phyloP scores from a whole-genome alignment of 2,888 invertebrate species.

The Amiota mariae region DNA sequence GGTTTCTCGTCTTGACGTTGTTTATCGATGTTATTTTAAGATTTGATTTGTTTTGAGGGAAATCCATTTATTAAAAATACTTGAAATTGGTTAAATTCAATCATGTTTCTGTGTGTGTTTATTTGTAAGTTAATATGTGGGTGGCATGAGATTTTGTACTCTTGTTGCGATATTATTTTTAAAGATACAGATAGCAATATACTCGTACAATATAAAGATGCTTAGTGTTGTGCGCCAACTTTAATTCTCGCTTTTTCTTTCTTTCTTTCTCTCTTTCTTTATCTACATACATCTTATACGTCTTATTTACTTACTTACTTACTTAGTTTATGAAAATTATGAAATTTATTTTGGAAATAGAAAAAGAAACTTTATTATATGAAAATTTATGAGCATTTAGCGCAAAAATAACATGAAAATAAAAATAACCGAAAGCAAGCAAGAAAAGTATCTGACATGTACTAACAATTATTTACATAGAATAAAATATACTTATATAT shows the following conservation, averaged over 20 bases:
- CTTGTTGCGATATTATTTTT: not conserved
- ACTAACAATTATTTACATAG: not conserved
- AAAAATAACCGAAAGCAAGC: not conserved
- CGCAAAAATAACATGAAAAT: conserved; percentile 8
- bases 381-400: conserved; percentile 20
- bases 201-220: no score
- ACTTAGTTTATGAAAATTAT: conserved; percentile 15
- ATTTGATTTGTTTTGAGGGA: not conserved
- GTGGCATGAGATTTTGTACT: not conserved
- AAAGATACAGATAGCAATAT: not conserved
- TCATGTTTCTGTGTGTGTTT: not conserved
- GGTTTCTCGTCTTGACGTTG: not conserved
- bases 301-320: not conserved
- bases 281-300: not conserved
- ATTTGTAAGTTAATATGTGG: not conserved
- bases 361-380: conserved; percentile 1
- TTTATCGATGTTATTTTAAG: not conserved
- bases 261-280: no score
- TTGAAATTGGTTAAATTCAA: conserved; percentile 20
- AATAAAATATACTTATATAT: not conserved
- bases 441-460: not conserved
- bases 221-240: not conserved
- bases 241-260: no score
- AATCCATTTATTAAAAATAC: conserved; percentile 27
- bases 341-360: conserved; percentile 25